phyloP scores from a whole-genome alignment of 1,140 invertebrate genomes.

The Bombus soroeensis region DNA sequence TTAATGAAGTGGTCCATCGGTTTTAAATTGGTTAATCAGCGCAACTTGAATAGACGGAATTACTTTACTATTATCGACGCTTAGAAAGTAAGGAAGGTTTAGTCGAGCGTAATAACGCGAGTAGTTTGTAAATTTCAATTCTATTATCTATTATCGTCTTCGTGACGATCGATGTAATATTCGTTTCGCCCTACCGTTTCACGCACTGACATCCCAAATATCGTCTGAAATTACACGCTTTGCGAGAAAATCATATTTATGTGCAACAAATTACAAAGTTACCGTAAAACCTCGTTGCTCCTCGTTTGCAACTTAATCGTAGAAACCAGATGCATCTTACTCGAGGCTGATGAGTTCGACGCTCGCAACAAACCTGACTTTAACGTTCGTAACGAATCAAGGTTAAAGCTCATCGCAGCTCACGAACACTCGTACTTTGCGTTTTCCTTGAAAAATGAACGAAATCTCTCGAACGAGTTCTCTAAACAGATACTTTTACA shows the following conservation, averaged over 20 bases:
- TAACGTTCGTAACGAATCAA: neutral
- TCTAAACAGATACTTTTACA: neutral
- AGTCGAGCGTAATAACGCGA: too few relatives aligned
- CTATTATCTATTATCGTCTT: neutral
- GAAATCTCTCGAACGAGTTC: neutral
- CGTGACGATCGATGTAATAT: neutral
- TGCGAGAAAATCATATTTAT: neutral
- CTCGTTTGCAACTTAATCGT: neutral
- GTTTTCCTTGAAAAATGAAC: neutral
- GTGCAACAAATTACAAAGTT: neutral
- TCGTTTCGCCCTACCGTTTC: too few relatives aligned
- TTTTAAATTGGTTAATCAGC: neutral
- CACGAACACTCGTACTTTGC: neutral
- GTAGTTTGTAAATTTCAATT: too few relatives aligned
- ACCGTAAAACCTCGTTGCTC: neutral
- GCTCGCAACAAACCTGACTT: neutral
- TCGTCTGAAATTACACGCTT: neutral
- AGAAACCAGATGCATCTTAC: neutral
- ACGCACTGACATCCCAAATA: too few relatives aligned
- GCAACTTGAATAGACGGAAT: neutral
- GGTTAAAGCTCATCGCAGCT: neutral
- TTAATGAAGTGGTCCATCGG: neutral
- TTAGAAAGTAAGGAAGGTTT: neutral
- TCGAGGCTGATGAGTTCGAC: neutral
- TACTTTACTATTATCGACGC: neutral